Percentiles rank a stretch among this genome's conserved stretches.
These are phyloP conservation scores for Eilema sororculum DNA, from an alignment of 2,888 invertebrate genomes.

Conservation along the genomic window DNA sequence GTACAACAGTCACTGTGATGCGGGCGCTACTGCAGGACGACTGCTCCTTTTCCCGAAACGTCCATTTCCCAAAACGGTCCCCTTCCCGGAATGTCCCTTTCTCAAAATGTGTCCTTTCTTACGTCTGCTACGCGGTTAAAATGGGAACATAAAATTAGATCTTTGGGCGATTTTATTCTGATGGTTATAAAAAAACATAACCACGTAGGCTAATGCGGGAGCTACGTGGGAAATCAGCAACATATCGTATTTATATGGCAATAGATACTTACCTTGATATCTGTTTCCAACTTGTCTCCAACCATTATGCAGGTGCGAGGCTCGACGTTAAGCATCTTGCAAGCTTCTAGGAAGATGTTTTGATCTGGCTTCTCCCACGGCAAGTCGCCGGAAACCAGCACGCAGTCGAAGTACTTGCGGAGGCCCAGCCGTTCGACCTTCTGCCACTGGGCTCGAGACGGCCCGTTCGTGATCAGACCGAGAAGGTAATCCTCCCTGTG, in stretches of 20 bases:
- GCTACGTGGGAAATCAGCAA: too few relatives aligned
- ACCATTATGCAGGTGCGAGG: slow-evolving; percentile 94
- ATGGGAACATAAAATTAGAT: too few relatives aligned
- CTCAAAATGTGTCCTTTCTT: too few relatives aligned
- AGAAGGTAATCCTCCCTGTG: slow-evolving; percentile 91
- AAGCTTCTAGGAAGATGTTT: slow-evolving; percentile 93
- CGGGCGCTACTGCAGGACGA: too few relatives aligned
- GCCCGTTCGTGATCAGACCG: slow-evolving; percentile 95
- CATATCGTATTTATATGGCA: not conserved
- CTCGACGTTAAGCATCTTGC: slow-evolving; percentile 91
- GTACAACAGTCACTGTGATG: too few relatives aligned
- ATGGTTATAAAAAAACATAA: too few relatives aligned
- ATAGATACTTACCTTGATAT: slow-evolving; percentile 88
- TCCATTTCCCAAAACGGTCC: too few relatives aligned
- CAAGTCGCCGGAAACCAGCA: slow-evolving; percentile 93
- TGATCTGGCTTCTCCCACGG: slow-evolving; percentile 95
- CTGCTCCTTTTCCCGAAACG: too few relatives aligned
- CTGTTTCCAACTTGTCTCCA: slow-evolving; percentile 95
- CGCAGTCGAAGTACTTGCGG: slow-evolving; percentile 91
- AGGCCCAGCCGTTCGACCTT: slow-evolving; percentile 92
- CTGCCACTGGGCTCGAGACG: slow-evolving; percentile 95
- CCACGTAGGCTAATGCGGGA: too few relatives aligned
- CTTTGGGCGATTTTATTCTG: too few relatives aligned
- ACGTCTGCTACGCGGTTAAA: too few relatives aligned
- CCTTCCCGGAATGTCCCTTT: too few relatives aligned